Percentiles rank a stretch among this genome's conserved stretches.
Evolutionary conservation across 2,113 vertebrate genomes (phyloP).

Genomic region (Heptranchias perlo): DNA sequence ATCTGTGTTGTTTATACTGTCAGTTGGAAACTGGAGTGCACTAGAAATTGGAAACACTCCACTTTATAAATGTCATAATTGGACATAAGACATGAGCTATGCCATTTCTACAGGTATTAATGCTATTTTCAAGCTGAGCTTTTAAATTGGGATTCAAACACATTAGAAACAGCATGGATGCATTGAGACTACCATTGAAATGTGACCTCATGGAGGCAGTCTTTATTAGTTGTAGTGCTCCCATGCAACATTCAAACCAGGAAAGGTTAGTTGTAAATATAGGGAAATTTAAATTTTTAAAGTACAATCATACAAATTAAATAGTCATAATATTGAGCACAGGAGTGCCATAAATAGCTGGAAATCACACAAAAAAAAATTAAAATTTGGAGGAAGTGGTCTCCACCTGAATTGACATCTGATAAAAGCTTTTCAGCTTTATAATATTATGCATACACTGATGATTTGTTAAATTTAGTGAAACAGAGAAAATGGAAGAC

Average conservation of each 20-base stretch:
- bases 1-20: background rate
- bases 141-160: background rate
- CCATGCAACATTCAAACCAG: background rate
- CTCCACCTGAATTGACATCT: background rate
- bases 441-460: background rate
- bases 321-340: background rate
- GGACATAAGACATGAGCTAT: background rate
- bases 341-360: background rate
- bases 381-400: background rate
- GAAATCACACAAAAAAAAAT: background rate
- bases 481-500: background rate
- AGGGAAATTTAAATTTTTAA: background rate
- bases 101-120: background rate
- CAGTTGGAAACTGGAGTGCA: background rate
- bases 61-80: background rate
- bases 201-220: background rate
- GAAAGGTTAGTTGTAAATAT: slow-evolving; percentile 10
- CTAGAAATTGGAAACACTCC: background rate
- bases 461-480: background rate
- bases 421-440: background rate
- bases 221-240: background rate
- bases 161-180: background rate
- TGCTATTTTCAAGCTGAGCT: background rate
- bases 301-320: background rate
- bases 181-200: background rate